Evolutionary conservation across 2,888 invertebrate species (phyloP).

Genomic region (Creontiades dilutus): DNA sequence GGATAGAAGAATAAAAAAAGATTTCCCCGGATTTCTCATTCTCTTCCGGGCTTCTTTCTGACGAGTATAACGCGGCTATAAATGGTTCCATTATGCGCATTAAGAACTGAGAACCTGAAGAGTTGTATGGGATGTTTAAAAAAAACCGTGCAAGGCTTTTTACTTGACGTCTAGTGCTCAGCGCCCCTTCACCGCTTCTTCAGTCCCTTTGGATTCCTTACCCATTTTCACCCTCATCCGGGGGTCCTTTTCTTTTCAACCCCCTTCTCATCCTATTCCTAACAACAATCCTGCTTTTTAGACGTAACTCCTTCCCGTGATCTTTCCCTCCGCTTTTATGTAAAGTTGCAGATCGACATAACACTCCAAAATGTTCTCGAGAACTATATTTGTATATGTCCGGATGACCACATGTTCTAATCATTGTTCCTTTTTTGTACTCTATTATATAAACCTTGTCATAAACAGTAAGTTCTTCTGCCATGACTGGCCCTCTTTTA

Average conservation of each 20-base stretch:
- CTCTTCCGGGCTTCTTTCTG: constrained; percentile 5
- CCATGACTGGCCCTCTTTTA: too few relatives aligned
- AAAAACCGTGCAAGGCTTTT: constrained; percentile 29
- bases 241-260: background rate
- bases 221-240: constrained; percentile 38
- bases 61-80: constrained; percentile 49
- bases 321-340: background rate
- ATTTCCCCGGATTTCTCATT: constrained; percentile 44
- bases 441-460: too few relatives aligned
- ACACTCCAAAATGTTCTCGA: too few relatives aligned
- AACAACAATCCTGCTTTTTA: constrained; percentile 38
- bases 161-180: constrained; percentile 39
- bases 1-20: constrained; percentile 62
- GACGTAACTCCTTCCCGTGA: constrained; percentile 19
- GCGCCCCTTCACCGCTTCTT: background rate
- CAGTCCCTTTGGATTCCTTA: background rate
- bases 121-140: constrained; percentile 47
- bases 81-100: constrained; percentile 68
- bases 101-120: constrained; percentile 55
- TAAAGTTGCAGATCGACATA: background rate
- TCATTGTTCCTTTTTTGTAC: too few relatives aligned
- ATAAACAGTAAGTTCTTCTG: too few relatives aligned
- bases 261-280: background rate
- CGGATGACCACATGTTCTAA: too few relatives aligned
- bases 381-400: too few relatives aligned